Evolutionary conservation across 2,888 invertebrate species (phyloP).

Genomic region (Steinernema carpocapsae): DNA sequence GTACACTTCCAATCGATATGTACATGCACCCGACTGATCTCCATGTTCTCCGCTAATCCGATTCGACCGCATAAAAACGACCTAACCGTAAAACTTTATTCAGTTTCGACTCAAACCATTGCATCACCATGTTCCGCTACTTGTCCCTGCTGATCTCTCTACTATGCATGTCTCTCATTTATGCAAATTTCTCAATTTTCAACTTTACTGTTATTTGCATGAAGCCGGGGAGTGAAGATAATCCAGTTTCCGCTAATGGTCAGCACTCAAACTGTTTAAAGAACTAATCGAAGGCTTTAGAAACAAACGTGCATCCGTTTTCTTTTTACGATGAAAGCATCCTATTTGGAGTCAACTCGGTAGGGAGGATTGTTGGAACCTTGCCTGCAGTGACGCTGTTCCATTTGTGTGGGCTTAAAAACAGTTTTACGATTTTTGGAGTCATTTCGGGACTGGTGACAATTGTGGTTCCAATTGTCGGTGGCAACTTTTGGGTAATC

Average conservation of each 20-base stretch:
- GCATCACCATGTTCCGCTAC: conserved; percentile 16
- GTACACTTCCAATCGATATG: too few species aligned
- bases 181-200: conserved; percentile 13
- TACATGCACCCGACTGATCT: background rate
- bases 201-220: conserved; percentile 32
- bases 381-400: conserved; percentile 20
- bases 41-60: background rate
- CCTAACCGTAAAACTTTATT: background rate
- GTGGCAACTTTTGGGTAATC: background rate
- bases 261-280: background rate
- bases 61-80: background rate
- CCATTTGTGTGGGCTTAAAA: background rate
- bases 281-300: background rate
- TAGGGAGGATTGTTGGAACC: conserved; percentile 5
- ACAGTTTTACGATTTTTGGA: conserved; percentile 10
- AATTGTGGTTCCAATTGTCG: background rate
- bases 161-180: conserved; percentile 12
- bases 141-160: background rate
- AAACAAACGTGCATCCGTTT: background rate
- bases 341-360: conserved; percentile 1
- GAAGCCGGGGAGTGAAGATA: background rate
- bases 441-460: background rate
- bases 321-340: conserved; percentile 12
- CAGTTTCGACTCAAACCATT: too few species aligned
- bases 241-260: background rate